Conservation (phyloP, 2,888 invertebrate genomes). For the Drosophila histrio region DNA sequence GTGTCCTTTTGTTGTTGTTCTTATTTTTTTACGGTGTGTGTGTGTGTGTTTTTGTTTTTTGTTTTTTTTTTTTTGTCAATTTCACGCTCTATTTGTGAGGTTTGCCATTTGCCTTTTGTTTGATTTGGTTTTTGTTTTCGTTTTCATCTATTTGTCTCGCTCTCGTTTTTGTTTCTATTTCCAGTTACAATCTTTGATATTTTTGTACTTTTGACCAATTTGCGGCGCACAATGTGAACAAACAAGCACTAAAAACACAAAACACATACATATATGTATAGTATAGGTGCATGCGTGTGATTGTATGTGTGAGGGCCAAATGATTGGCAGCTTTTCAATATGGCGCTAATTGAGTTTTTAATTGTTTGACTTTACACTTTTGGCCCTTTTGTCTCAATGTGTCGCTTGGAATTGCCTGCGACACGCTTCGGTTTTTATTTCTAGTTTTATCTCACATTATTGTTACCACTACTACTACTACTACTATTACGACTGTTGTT, state of each 20-base stretch:
- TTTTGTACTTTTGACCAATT: conserved; percentile 78
- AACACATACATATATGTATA: conserved; percentile 18
- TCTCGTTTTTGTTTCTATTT: conserved; percentile 36
- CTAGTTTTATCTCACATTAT: not conserved
- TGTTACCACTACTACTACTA: not conserved
- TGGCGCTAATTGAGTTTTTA: conserved; percentile 80
- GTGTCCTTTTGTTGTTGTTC: conserved; percentile 15
- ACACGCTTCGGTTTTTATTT: conserved; percentile 32
- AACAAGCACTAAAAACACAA: conserved; percentile 50
- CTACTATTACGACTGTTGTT: not conserved
- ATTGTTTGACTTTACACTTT: conserved; percentile 75
- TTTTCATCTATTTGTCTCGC: conserved; percentile 29
- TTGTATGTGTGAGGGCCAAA: conserved; percentile 42
- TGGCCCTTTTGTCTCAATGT: conserved; percentile 53
- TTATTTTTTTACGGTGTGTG: conserved; percentile 3
- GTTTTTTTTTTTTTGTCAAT: conserved; percentile 59
- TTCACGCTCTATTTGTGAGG: conserved; percentile 77
- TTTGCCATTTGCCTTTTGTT: conserved; percentile 75
- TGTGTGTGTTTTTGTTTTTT: not conserved
- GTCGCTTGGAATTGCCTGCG: conserved; percentile 47
- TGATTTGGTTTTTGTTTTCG: conserved; percentile 50
- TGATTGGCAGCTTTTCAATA: conserved; percentile 78
- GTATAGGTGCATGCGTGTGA: conserved; percentile 9
- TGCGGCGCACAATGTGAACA: conserved; percentile 75
- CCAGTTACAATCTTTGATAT: conserved; percentile 66